Evolutionary conservation across 2,888 invertebrate genomes (phyloP).

Genomic region (Sympetrum striolatum): DNA sequence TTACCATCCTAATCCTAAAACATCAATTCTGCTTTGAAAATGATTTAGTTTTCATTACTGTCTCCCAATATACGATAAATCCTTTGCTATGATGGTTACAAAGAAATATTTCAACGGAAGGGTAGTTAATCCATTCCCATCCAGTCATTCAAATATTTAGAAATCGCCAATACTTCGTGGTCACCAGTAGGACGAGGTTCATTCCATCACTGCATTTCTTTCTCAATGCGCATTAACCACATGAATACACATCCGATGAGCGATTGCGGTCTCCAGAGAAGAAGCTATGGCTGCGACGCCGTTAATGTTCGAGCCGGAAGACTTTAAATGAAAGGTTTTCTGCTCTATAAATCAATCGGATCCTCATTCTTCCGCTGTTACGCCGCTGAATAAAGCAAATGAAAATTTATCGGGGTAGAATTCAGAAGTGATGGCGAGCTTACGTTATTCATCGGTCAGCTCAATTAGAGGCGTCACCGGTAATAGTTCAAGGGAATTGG

Average conservation of each 20-base stretch:
- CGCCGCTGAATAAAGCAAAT: background rate
- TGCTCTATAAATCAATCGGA: background rate
- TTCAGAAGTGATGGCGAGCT: background rate
- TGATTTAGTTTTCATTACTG: too few species aligned
- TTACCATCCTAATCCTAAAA: too few species aligned
- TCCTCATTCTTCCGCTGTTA: background rate
- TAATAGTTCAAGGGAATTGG: background rate
- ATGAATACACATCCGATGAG: background rate
- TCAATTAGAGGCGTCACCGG: background rate
- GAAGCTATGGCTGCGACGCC: background rate
- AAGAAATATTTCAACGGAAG: too few species aligned
- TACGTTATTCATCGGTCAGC: background rate
- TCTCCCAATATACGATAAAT: too few species aligned
- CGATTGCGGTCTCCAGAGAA: background rate
- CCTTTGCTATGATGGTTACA: too few species aligned
- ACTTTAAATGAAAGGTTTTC: background rate
- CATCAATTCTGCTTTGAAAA: too few species aligned
- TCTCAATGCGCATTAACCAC: background rate
- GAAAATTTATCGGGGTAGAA: background rate
- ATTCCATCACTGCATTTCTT: background rate
- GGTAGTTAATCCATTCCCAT: too few species aligned
- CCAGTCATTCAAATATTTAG: too few species aligned
- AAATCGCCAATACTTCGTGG: too few species aligned
- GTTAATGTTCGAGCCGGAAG: background rate
- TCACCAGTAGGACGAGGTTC: too few species aligned